These are phyloP conservation scores for Enteromius paludinosus DNA, from an alignment of 2,797 vertebrate genomes.

Conservation along the genomic window DNA sequence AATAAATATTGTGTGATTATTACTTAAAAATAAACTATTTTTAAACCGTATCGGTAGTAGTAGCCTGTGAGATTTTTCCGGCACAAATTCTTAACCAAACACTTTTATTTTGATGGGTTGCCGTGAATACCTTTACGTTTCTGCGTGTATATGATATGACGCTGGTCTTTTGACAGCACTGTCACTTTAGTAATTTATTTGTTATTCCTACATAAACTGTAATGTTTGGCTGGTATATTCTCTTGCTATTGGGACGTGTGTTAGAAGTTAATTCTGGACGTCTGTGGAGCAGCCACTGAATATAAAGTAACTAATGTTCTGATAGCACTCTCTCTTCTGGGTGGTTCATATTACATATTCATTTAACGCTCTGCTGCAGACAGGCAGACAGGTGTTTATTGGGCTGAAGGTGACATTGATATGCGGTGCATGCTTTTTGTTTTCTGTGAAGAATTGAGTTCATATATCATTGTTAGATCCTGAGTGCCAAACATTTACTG, in stretches of 20 bases:
- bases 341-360: neutral
- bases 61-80: too few species aligned
- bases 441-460: neutral
- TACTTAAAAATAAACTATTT: too few species aligned
- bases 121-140: too few species aligned
- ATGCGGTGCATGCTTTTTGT: neutral
- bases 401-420: conserved; percentile 13
- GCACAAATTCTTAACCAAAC: too few species aligned
- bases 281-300: neutral
- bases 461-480: neutral
- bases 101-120: too few species aligned
- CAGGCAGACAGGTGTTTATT: conserved; percentile 1
- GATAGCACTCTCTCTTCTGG: conserved; percentile 11
- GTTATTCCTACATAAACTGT: neutral
- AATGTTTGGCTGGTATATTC: neutral
- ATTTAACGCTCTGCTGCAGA: neutral
- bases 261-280: neutral
- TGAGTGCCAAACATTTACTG: neutral
- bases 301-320: neutral
- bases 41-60: too few species aligned
- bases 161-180: too few species aligned
- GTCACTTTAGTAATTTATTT: neutral
- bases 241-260: neutral
- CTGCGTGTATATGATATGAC: too few species aligned
- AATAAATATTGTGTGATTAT: too few species aligned